These are phyloP conservation scores for Penaeus chinensis DNA, from an alignment of 1,140 invertebrate species.

Conservation along the genomic window DNA sequence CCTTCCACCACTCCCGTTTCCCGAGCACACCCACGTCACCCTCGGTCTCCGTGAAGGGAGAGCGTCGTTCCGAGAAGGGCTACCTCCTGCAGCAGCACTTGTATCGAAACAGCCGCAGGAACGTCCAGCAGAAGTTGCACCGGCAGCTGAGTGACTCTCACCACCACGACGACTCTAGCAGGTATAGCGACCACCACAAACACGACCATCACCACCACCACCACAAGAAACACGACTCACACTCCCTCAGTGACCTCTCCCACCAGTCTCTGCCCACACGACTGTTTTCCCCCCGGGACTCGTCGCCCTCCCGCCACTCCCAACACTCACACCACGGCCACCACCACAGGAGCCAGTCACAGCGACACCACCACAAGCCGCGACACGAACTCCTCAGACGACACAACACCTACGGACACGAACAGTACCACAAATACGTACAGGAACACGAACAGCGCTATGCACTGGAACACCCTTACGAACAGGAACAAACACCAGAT, in stretches of 20 bases:
- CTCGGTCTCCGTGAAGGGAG: neutral
- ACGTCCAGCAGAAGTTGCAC: conserved; percentile 49
- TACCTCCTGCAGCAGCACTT: conserved; percentile 40
- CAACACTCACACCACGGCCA: conserved; percentile 15
- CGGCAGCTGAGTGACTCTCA: conserved; percentile 43
- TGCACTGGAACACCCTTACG: neutral
- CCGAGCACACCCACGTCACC: conserved; percentile 30
- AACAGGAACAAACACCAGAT: neutral
- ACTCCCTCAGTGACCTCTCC: neutral
- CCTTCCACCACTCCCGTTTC: neutral
- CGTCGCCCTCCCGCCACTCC: conserved; percentile 20
- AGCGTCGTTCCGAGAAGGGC: conserved; percentile 17
- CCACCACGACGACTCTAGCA: conserved; percentile 23
- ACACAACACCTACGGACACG: conserved; percentile 49
- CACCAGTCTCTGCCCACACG: neutral
- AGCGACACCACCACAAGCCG: conserved; percentile 10
- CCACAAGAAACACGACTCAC: conserved; percentile 36
- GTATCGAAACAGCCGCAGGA: conserved; percentile 52
- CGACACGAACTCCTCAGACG: conserved; percentile 37
- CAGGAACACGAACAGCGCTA: conserved; percentile 32
- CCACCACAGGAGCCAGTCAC: conserved; percentile 44
- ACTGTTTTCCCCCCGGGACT: conserved; percentile 16
- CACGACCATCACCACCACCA: conserved; percentile 4
- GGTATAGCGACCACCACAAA: conserved; percentile 21
- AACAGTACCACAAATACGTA: conserved; percentile 43